A percentile compares a stretch with the other conserved stretches of the same genome.
phyloP scores from a whole-genome alignment of 2,888 invertebrate genomes.

The Drosophila barbarae region DNA sequence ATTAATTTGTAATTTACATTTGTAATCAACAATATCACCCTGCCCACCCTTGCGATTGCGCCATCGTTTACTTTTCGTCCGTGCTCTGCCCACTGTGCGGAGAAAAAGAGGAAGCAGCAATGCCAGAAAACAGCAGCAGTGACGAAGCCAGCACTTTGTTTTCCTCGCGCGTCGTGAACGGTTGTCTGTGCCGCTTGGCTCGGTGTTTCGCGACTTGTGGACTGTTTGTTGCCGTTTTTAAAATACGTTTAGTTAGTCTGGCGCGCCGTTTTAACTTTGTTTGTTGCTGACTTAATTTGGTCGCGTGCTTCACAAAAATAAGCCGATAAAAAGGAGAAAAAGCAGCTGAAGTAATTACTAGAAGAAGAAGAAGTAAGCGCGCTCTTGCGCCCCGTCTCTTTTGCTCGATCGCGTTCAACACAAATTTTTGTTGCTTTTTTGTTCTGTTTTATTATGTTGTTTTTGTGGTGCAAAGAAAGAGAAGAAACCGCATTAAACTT shows the following conservation, averaged over 20 bases:
- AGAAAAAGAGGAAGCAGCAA: constrained; percentile 9
- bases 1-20: not conserved
- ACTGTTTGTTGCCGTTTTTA: constrained; percentile 11
- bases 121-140: constrained; percentile 5
- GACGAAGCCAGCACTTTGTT: constrained; percentile 51
- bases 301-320: constrained; percentile 14
- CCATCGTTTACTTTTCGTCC: not conserved
- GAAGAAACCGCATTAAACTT: constrained; percentile 3
- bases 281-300: constrained; percentile 12
- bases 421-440: constrained; percentile 58
- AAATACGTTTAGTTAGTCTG: constrained; percentile 15
- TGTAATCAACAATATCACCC: not conserved
- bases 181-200: constrained; percentile 41
- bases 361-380: constrained; percentile 18
- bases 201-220: constrained; percentile 22
- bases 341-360: constrained; percentile 1
- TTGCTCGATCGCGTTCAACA: constrained; percentile 22
- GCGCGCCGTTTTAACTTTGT: constrained; percentile 2
- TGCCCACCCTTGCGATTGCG: not conserved
- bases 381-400: constrained; percentile 8
- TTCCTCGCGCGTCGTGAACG: constrained; percentile 59
- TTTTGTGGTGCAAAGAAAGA: constrained; percentile 16
- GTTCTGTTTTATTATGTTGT: constrained; percentile 42
- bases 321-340: not conserved
- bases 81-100: constrained; percentile 4